phyloP scores from a whole-genome alignment of 2,797 vertebrate genomes.

The Benthosema pterotum region DNA sequence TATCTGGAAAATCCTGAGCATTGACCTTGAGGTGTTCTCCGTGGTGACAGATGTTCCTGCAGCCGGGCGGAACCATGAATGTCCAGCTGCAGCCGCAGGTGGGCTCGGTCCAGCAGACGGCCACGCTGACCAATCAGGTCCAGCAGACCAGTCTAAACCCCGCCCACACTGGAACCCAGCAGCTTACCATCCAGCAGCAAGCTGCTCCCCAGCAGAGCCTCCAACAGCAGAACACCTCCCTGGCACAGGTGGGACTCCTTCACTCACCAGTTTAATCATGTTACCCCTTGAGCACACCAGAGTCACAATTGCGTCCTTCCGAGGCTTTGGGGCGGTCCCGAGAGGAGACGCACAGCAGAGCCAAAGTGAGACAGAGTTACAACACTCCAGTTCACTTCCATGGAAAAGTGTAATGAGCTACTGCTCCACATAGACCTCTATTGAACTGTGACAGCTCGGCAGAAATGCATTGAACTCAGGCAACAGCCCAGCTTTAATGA shows the following conservation, averaged over 20 bases:
- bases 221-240: slow-evolving; percentile 66
- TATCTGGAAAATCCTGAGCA: background rate
- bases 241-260: slow-evolving; percentile 69
- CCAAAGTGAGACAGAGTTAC: too few species aligned
- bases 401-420: too few species aligned
- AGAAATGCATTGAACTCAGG: too few species aligned
- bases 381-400: too few species aligned
- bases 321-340: too few species aligned
- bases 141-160: slow-evolving; percentile 79
- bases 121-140: slow-evolving; percentile 85
- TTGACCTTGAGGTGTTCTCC: slow-evolving; percentile 23
- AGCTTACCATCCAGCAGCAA: slow-evolving; percentile 81
- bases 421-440: too few species aligned
- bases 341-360: too few species aligned
- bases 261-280: too few species aligned
- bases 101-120: slow-evolving; percentile 82
- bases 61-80: slow-evolving; percentile 85
- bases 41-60: slow-evolving; percentile 89
- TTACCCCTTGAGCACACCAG: too few species aligned
- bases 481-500: too few species aligned
- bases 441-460: too few species aligned
- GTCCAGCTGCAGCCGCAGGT: slow-evolving; percentile 89
- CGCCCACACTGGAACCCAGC: slow-evolving; percentile 84
- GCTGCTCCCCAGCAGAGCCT: slow-evolving; percentile 64
- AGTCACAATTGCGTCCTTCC: too few species aligned